Conservation (phyloP, 2,113 vertebrate genomes). For the Pseudopipra pipra region DNA sequence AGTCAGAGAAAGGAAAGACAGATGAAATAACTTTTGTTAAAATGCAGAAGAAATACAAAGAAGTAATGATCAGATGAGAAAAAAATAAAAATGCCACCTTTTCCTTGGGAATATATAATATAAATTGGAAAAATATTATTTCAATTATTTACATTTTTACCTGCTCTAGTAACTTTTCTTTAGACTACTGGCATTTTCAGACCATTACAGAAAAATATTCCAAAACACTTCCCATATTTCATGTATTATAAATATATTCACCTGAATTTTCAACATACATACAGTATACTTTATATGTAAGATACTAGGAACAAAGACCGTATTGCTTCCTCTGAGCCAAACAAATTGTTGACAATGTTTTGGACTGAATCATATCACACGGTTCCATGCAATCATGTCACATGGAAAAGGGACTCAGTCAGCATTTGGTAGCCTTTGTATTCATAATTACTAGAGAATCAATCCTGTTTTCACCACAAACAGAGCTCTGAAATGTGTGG, state of each 20-base stretch:
- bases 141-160: not conserved
- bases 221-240: not conserved
- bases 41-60: not conserved
- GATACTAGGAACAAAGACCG: not conserved
- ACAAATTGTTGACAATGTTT: not conserved
- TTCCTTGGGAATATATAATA: not conserved
- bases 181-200: not conserved
- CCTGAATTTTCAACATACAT: not conserved
- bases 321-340: not conserved
- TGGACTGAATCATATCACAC: not conserved
- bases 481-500: not conserved
- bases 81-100: not conserved
- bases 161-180: not conserved
- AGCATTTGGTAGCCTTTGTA: not conserved
- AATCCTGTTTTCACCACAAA: not conserved
- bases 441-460: not conserved
- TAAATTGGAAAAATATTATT: not conserved
- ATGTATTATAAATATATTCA: not conserved
- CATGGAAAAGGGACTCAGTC: not conserved
- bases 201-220: not conserved
- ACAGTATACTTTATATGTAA: not conserved
- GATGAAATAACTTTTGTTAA: not conserved
- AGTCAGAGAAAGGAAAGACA: not conserved
- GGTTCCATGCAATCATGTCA: not conserved
- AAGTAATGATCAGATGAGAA: not conserved